A percentile compares a stretch with the other conserved stretches of the same genome.
These are phyloP conservation scores for Synanthedon tipuliformis DNA, from an alignment of 2,888 invertebrate species.

Conservation along the genomic window DNA sequence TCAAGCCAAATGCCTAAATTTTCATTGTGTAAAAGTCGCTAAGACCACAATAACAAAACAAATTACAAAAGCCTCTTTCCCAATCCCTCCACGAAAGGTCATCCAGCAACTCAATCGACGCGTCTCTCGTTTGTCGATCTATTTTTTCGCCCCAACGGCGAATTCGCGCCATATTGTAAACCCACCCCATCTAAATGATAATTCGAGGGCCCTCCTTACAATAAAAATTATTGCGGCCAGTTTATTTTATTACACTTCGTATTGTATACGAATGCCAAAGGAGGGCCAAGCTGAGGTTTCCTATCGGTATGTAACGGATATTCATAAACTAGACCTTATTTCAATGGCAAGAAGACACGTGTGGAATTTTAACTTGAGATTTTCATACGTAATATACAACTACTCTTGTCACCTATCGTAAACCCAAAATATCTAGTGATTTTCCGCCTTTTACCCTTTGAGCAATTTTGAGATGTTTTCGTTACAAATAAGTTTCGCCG, in stretches of 20 bases:
- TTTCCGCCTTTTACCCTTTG: conserved; percentile 40
- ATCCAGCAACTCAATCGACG: conserved; percentile 50
- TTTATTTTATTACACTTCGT: conserved; percentile 68
- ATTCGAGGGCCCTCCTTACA: conserved; percentile 61
- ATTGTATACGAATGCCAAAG: conserved; percentile 53
- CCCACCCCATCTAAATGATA: conserved; percentile 68
- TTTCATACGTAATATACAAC: too few species aligned
- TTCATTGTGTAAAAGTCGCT: background rate
- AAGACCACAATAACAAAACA: conserved; percentile 30
- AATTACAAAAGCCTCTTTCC: conserved; percentile 37
- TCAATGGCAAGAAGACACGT: too few species aligned
- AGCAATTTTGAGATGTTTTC: conserved; percentile 28
- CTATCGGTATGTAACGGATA: too few species aligned
- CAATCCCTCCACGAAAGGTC: conserved; percentile 26
- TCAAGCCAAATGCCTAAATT: too few species aligned
- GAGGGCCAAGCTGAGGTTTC: conserved; percentile 7
- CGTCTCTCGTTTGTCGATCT: conserved; percentile 34
- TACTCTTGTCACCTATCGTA: conserved; percentile 27
- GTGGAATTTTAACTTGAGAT: too few species aligned
- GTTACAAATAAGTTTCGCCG: too few species aligned
- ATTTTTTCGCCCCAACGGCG: conserved; percentile 37
- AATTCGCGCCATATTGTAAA: conserved; percentile 60
- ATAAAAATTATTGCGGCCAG: conserved; percentile 68
- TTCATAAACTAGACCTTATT: too few species aligned
- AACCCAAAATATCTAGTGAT: conserved; percentile 41